Evolutionary conservation across 2,113 vertebrate genomes (phyloP), one percentile per base, ranked within the genome.

Genomic region (Suncus etruscus): DNA sequence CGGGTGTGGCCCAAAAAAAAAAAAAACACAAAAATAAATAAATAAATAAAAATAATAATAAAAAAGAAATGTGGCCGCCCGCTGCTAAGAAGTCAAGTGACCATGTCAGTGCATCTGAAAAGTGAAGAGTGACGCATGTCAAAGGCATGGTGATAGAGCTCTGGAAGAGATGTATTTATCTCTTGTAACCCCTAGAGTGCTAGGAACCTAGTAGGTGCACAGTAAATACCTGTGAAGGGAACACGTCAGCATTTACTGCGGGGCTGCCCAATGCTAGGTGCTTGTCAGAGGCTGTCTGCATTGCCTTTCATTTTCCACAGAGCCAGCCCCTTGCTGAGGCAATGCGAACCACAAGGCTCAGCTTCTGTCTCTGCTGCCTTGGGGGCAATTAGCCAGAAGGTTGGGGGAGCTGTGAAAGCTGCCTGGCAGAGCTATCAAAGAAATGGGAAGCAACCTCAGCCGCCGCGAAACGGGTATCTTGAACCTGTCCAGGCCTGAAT

Each of bases 391-490:
- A 22, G 12, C 63, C n/a, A 47, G 29, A 77, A 11, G 11, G 15
- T 15, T 74, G 66, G 74, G 79, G 70, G 61, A 31, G 5, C 27
- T 2, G 2, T 12, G 47, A 80, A 76, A 47, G 82, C 78, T 29
- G 66, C 51, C 61, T 54, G 73, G 47, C 61, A 79, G 83, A 89
- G 58, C 61, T 58, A n/a, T 25, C 2, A 86, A 72, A 29, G 54
- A n/a, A 86, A 73, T 16, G 54, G 54, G 15, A 4, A 79, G 83
- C n/a, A 79, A 79, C 47, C 48, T 63, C 24, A 0, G 11, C 54
- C 4, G n/a, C n/a, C 4, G 73, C 63, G 89, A 91, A 66, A 80
- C 83, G 14, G 65, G 47, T 73, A 48, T 73, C 70, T 78, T 65
- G 6, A 31, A 92, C 31, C 32, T 86, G 45, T 32, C 76, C 24